Evolutionary conservation across 2,888 invertebrate species (phyloP), one percentile per base, ranked within the genome.

Genomic region (Lasioglossum malachurum): DNA sequence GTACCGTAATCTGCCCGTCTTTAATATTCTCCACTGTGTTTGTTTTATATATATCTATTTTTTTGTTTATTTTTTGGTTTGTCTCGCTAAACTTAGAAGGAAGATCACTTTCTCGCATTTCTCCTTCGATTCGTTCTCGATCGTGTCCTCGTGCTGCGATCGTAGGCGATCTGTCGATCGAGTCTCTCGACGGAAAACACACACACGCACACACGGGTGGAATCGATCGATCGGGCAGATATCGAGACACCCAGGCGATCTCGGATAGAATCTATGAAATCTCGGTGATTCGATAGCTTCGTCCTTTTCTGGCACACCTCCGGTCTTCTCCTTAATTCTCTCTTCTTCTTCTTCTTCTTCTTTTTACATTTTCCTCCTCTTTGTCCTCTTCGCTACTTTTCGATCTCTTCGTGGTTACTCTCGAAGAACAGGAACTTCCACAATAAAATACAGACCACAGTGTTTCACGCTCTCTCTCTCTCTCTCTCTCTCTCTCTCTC

Each of bases 341-440:
- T 53, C n/a, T 46, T 38, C 46, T 49, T 23, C 23, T 53, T 49
- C 49, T 5, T 53, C 53, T n/a, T 49, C 31, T 38, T 41, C 16
- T 46, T 57, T 75, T 53, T 53, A 23, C 74, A 16, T 57, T 60
- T 41, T 35, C 64, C 64, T 64, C 67, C 31, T 31, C 64, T 35
- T 64, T 41, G 60, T 44, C 67, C 74, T 83, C 87, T 71, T 88
- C 85, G 87, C 89, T 79, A 84, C 44, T 84, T 23, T 69, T 93
- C 92, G 71, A 71, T 71, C n/a, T 41, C 41, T 41, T 71, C 41
- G 71, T 71, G 71, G 41, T 41, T 71, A 38, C 41, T 41, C 71
- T 71, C 49, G 93, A 94, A 93, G 94, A 94, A 94, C 92, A 94
- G 94, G 94, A 94, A 95, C 94, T 94, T 95, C 93, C 95, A 78